Evolutionary conservation across 2,888 invertebrate species (phyloP).

Genomic region (Drosophila tanythrix): DNA sequence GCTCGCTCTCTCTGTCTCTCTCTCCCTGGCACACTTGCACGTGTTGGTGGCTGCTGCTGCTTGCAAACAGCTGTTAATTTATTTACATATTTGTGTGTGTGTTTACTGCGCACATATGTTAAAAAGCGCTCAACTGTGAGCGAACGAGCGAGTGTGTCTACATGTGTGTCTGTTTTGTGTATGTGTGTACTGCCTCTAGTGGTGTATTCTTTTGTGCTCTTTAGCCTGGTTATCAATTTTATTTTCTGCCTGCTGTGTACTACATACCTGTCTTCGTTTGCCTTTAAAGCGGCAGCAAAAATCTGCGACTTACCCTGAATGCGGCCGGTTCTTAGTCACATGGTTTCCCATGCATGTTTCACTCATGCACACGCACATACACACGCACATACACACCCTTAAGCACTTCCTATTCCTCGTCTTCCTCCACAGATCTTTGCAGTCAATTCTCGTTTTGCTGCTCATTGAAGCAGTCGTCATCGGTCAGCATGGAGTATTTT

Average conservation of each 20-base stretch:
- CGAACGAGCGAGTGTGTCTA: conserved; percentile 6
- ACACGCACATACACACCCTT: conserved; percentile 30
- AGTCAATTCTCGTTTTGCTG: conserved; percentile 23
- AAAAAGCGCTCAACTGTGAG: conserved; percentile 53
- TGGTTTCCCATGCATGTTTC: conserved; percentile 24
- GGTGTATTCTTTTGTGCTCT: conserved; percentile 57
- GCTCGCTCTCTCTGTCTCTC: conserved; percentile 25
- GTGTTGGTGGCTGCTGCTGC: conserved; percentile 66
- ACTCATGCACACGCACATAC: neutral
- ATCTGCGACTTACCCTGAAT: conserved; percentile 43
- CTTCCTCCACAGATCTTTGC: conserved; percentile 34
- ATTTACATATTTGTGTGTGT: conserved; percentile 70
- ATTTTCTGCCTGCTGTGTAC: conserved; percentile 20
- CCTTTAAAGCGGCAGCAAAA: conserved; percentile 38
- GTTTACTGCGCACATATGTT: conserved; percentile 70
- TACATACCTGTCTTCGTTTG: conserved; percentile 47
- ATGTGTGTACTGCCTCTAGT: conserved; percentile 34
- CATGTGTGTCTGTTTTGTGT: conserved; percentile 10
- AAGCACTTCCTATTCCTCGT: conserved; percentile 35
- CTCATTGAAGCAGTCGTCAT: conserved; percentile 15
- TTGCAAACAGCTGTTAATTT: conserved; percentile 74
- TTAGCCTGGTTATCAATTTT: conserved; percentile 49
- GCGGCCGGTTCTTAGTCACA: conserved; percentile 33
- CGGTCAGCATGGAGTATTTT: conserved; percentile 12
- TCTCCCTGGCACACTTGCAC: conserved; percentile 49